These are phyloP conservation scores for Microcebus ravelobensis DNA, from an alignment of 2,113 vertebrate genomes.

Conservation along the genomic window DNA sequence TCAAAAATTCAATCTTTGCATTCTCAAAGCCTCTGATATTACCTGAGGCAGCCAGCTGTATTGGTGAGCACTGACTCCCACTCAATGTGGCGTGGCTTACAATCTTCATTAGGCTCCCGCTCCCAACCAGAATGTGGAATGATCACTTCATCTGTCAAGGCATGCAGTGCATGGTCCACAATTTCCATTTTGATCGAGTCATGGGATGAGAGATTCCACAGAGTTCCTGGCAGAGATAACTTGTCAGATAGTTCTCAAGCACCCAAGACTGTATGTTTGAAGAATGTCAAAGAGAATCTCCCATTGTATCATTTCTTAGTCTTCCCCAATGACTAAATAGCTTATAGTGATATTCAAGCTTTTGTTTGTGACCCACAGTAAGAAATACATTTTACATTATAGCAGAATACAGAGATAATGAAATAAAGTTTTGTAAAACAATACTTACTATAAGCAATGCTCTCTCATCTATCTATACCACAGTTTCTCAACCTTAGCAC, in stretches of 20 bases:
- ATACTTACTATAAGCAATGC: background rate
- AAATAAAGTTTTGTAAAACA: background rate
- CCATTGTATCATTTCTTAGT: background rate
- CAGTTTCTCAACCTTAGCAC: background rate
- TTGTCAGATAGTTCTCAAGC: background rate
- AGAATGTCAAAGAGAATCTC: background rate
- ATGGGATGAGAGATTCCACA: slow-evolving; percentile 98
- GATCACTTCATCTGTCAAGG: slow-evolving; percentile 94
- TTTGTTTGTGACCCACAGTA: background rate
- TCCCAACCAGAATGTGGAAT: slow-evolving; percentile 96
- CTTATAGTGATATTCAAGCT: background rate
- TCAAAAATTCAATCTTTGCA: background rate
- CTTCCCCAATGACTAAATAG: background rate
- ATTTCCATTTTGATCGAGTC: slow-evolving; percentile 99
- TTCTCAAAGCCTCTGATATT: slow-evolving; percentile 29
- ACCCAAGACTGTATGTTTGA: background rate
- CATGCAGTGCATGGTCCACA: slow-evolving; percentile 94
- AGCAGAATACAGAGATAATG: background rate
- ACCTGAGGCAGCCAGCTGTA: slow-evolving; percentile 97
- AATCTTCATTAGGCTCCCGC: slow-evolving; percentile 91
- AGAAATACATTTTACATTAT: background rate
- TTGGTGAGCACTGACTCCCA: slow-evolving; percentile 97
- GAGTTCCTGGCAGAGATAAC: slow-evolving; percentile 86
- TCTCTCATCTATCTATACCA: background rate
- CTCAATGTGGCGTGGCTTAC: slow-evolving; percentile 94